phyloP scores from a whole-genome alignment of 1,140 invertebrate species.

The Euwallacea fornicatus region DNA sequence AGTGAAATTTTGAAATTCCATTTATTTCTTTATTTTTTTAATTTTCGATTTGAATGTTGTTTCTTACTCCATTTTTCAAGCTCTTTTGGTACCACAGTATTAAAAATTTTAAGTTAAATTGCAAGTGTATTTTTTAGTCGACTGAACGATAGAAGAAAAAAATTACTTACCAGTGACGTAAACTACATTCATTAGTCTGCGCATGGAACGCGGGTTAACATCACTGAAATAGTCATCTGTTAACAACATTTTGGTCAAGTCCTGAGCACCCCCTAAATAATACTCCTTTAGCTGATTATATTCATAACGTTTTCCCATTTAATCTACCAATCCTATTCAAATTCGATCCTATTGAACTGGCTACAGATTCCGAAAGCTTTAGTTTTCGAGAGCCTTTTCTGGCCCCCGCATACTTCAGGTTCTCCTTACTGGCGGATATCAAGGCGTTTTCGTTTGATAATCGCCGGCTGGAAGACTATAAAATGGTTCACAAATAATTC shows the following conservation, averaged over 20 bases:
- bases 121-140: neutral
- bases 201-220: slow-evolving; percentile 95
- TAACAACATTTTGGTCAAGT: slow-evolving; percentile 82
- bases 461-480: slow-evolving; percentile 64
- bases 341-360: slow-evolving; percentile 86
- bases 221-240: slow-evolving; percentile 97
- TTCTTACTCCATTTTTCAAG: no score
- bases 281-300: neutral
- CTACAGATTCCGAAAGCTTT: slow-evolving; percentile 82
- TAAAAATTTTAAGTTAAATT: neutral
- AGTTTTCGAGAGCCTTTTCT: slow-evolving; percentile 68
- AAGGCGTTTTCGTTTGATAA: slow-evolving; percentile 77
- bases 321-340: slow-evolving; percentile 66
- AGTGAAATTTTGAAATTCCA: no score
- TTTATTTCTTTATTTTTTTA: no score
- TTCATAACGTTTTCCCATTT: neutral
- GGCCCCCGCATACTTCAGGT: slow-evolving; percentile 56
- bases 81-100: no score
- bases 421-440: slow-evolving; percentile 73
- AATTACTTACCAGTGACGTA: slow-evolving; percentile 80
- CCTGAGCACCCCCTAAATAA: slow-evolving; percentile 61
- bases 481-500: slow-evolving; percentile 11
- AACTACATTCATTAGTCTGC: slow-evolving; percentile 95
- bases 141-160: neutral
- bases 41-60: no score